Conservation (phyloP, 2,888 invertebrate genomes). For the Hypsopygia costalis region DNA sequence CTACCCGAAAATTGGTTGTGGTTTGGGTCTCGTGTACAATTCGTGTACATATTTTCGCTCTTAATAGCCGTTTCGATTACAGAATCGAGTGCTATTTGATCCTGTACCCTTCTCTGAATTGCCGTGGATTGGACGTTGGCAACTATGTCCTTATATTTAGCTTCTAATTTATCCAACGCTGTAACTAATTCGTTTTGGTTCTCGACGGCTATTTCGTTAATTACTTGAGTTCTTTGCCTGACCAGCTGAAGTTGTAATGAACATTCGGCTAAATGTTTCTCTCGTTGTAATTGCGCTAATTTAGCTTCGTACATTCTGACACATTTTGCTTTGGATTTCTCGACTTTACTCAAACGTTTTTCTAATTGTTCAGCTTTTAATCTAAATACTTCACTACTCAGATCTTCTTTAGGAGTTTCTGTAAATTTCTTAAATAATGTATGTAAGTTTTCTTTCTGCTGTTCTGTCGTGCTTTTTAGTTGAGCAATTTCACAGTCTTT, state of each 20-base stretch:
- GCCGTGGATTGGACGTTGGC: constrained; percentile 66
- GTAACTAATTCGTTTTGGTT: constrained; percentile 49
- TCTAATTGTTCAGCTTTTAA: constrained; percentile 46
- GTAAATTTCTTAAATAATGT: constrained; percentile 39
- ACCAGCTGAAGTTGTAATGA: constrained; percentile 60
- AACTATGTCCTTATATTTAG: constrained; percentile 65
- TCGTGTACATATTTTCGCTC: constrained; percentile 24
- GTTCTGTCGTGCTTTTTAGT: constrained; percentile 41
- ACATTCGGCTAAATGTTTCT: constrained; percentile 60
- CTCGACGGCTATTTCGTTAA: constrained; percentile 52
- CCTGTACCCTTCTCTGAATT: constrained; percentile 62
- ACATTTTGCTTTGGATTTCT: constrained; percentile 52
- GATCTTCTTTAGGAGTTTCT: constrained; percentile 37
- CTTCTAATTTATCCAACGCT: constrained; percentile 58
- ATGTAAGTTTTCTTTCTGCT: constrained; percentile 44
- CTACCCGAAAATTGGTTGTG: constrained; percentile 32
- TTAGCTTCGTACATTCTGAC: constrained; percentile 51
- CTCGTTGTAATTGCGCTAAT: constrained; percentile 50
- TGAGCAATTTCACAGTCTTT: constrained; percentile 47
- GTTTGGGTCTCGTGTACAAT: constrained; percentile 23
- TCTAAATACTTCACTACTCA: constrained; percentile 28
- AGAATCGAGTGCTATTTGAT: constrained; percentile 59
- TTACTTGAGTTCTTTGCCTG: constrained; percentile 56
- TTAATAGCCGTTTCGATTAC: constrained; percentile 52
- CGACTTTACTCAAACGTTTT: constrained; percentile 53